Evolutionary conservation across 2,113 vertebrate genomes (phyloP), one percentile per base, ranked within the genome.

Genomic region (Ranitomeya variabilis): DNA sequence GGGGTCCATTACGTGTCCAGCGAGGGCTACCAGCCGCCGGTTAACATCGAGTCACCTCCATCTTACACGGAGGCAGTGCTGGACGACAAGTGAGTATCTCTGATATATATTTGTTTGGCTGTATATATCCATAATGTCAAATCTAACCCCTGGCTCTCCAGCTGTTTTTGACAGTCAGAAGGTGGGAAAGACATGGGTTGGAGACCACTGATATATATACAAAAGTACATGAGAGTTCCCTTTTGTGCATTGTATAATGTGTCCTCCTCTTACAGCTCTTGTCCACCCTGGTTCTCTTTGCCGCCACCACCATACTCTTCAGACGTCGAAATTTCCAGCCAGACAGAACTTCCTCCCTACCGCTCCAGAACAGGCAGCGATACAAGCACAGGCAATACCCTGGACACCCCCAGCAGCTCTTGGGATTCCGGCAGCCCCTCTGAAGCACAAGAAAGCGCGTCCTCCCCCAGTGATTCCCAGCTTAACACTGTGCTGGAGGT

Each of bases 251-350:
- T 69, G n/a, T 21, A 66, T 5, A 64, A 51, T 3, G 4, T 57
- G 52, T 79, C 77, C 0, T 90, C 91, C 60, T 90, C 81, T 92
- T 73, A 15, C 83, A 88, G 26, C 90, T 97, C 95, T 91, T 97
- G 97, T 85, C 98, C 98, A 0, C 97, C 97, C 0, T 99, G 98
- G 98, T 99, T 97, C 83, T 98, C 99, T 92, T 96, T 99, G 59
- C 98, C 98, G 52, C 98, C 98, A 80, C 98, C 98, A 0, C 98
- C 98, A 4, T 99, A 99, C 76, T 96, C 94, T 71, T 96, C 94
- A 0, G 96, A 97, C 45, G 93, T 92, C 0, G 97, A 96, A 23
- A 90, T 90, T 66, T 90, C 92, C 37, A 91, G 91, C 78, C 96
- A 95, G 8, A 93, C 94, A 4, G 96, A 97, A 71, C 96, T 98